Evolutionary conservation across 2,888 invertebrate genomes (phyloP), one percentile per base, ranked within the genome.

Genomic region (Micropterix aruncella): DNA sequence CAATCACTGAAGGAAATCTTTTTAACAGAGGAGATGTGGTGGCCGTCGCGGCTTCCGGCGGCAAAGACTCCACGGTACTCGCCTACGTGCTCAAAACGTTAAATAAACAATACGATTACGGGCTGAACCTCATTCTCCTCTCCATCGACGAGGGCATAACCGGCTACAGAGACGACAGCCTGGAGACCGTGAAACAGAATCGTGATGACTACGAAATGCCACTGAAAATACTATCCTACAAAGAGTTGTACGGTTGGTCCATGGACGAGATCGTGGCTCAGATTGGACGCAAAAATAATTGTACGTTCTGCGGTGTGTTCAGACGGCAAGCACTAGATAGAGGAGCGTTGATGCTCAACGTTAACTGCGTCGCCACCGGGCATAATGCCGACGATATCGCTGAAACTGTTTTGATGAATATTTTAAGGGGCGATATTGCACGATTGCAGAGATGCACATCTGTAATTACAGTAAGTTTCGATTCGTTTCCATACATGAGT

Each of bases 71-170:
- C 0, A 99, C 99, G 2, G 99, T 99, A 14, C 70, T 99, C 44
- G 97, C 97, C 0, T 87, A 95, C 60, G 80, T 94, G 18, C 63
- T 99, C 55, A 95, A 96, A 66, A 69, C 85, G 2, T 70, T 99
- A 9, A 99, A 99, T 61, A 80, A 91, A 54, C 77, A 85, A 41
- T 82, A 96, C 61, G 69, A 88, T 50, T 99, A 99, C 67, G 91
- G 89, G 1, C 66, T 99, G 12, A 79, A 95, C 45, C 69, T 99
- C 37, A 77, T 90, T 52, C 70, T 99, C 18, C 70, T 99, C 37
- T 99, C 97, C 0, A 93, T 99, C 51, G 99, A 99, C 62, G 99
- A 99, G 74, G 96, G 99, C 45, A 99, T 99, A 50, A 93, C 92
- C 57, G 87, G 91, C 1, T 92, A 92, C 61, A 73, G 97, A 52